Conservation (phyloP, 2,797 vertebrate genomes). For the Chiloscyllium punctatum region DNA sequence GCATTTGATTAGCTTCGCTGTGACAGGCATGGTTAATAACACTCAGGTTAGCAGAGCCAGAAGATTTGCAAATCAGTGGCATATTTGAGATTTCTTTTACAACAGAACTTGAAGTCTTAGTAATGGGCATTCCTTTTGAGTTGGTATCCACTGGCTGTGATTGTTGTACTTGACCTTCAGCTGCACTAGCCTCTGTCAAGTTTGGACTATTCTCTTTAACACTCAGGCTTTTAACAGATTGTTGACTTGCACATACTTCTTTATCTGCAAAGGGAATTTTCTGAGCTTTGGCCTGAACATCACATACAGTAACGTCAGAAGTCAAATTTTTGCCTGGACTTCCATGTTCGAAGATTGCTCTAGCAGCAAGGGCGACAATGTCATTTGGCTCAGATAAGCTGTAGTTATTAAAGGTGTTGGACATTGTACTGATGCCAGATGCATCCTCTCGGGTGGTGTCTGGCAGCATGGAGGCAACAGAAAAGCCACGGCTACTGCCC, state of each 20-base stretch:
- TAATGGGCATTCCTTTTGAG: neutral
- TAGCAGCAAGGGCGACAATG: conserved; percentile 80
- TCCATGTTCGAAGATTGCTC: conserved; percentile 88
- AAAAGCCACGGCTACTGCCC: conserved; percentile 80
- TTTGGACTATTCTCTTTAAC: conserved; percentile 56
- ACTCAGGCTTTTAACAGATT: conserved; percentile 60
- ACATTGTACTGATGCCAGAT: conserved; percentile 61
- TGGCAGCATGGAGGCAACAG: conserved; percentile 94
- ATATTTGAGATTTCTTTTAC: conserved; percentile 58
- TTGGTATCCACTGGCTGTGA: conserved; percentile 41
- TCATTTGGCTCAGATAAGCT: conserved; percentile 87
- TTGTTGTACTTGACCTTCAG: conserved; percentile 61
- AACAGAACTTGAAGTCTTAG: conserved; percentile 49
- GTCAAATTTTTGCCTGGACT: conserved; percentile 60
- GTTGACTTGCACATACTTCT: conserved; percentile 57
- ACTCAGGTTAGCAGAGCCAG: conserved; percentile 71
- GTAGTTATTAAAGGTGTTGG: conserved; percentile 71
- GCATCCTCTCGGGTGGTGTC: conserved; percentile 62
- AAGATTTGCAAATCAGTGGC: conserved; percentile 64
- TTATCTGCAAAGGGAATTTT: conserved; percentile 55
- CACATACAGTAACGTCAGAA: conserved; percentile 47
- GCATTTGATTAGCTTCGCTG: conserved; percentile 67
- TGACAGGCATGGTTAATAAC: conserved; percentile 88
- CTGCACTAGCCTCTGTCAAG: conserved; percentile 53
- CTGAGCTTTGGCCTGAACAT: conserved; percentile 51